Base-by-base conservation (phyloP, 2,113 vertebrate genomes). In the Lonchura striata region DNA sequence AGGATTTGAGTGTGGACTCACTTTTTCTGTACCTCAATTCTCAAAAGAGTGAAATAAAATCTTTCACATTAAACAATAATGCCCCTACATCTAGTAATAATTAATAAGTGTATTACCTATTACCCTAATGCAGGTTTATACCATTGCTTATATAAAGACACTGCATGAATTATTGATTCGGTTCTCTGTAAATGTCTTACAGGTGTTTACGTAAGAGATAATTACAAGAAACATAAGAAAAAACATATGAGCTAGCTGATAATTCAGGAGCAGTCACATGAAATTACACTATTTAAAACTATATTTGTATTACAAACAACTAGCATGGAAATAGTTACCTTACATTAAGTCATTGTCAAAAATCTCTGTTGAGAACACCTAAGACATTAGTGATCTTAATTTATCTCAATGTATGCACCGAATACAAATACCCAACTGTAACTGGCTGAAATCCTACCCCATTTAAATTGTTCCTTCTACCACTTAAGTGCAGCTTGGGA, bases 21-120 rank as follows among this genome's bases (percentile, higher is more conserved):
- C 57, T 82, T 31, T 57, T 94, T 21, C 78, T 92, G 91, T 84
- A 93, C 65, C 88, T 44, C 47, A 95, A 1, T 81, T 93, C 85
- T 93, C 46, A 83, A 94, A 72, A 2, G 21, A 92, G 7, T 39
- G 87, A 91, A 94, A 87, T 52, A 37, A 93, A 80, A 82, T 59
- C 57, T 31, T 80, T 65, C 42, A 23, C 54, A 70, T 49, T 68
- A 81, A 92, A 92, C 72, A 88, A 74, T 61, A 95, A 82, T 78
- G 78, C 50, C 79, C 27, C 79, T 52, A 79, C 70, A 78, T 81
- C 82, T 81, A 86, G 20, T 25, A 87, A 28, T 53, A 82, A 65
- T 94, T 63, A 13, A 70, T 70, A 83, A 12, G 76, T 86, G 39
- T 70, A 82, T 64, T 94, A 37, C 53, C 53, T 22, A 35, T 77